Evolutionary conservation across 2,888 invertebrate genomes (phyloP).

Genomic region (Xestobium rufovillosum): DNA sequence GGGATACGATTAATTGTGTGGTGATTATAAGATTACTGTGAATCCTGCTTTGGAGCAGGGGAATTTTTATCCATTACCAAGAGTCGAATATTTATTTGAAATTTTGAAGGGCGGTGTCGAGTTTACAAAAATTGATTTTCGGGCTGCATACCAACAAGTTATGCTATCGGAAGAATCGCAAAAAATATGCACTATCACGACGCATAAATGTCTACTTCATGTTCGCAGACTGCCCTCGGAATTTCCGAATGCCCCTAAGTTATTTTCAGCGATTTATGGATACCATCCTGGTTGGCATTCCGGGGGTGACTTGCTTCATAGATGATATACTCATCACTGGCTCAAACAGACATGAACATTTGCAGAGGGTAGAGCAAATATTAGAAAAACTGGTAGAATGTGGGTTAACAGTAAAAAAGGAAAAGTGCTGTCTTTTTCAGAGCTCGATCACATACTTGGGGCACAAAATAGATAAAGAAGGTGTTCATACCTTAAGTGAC

Average conservation of each 20-base stretch:
- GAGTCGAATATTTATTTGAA: conserved; percentile 17
- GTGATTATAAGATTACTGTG: too few species aligned
- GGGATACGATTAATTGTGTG: conserved; percentile 25
- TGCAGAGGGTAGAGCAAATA: conserved; percentile 12
- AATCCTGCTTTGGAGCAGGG: too few species aligned
- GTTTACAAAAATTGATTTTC: too few species aligned
- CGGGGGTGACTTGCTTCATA: too few species aligned
- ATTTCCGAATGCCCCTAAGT: conserved; percentile 28
- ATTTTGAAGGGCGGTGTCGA: too few species aligned
- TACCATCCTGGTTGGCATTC: too few species aligned
- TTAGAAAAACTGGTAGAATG: conserved; percentile 17
- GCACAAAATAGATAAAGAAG: conserved; percentile 22
- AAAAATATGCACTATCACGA: conserved; percentile 25
- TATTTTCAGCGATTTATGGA: too few species aligned
- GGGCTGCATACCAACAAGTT: too few species aligned
- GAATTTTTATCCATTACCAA: too few species aligned
- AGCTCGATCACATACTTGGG: conserved; percentile 21
- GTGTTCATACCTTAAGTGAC: conserved; percentile 20
- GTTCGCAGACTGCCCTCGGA: conserved; percentile 29
- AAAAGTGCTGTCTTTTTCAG: conserved; percentile 26
- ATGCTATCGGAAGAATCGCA: too few species aligned
- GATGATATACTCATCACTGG: conserved; percentile 22
- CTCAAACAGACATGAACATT: conserved; percentile 16
- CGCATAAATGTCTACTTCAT: conserved; percentile 27
- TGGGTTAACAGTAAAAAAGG: conserved; percentile 20